Evolutionary conservation across 2,888 invertebrate species (phyloP), one percentile per base, ranked within the genome.

Genomic region (Morpho helenor): DNA sequence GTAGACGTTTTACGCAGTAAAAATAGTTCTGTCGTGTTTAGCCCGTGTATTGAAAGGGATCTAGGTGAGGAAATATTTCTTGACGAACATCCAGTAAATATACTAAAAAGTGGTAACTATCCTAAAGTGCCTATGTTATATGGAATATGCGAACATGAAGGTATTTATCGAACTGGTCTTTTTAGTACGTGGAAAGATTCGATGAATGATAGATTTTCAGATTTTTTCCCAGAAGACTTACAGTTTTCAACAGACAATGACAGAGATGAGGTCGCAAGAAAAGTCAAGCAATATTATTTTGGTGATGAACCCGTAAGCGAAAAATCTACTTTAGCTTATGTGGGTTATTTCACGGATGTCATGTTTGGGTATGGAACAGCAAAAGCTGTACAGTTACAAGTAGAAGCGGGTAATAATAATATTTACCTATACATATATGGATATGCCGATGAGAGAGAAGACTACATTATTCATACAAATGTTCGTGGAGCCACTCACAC

Each of bases 311-410:
- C 68, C 0, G 61, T 83, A 0, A 65, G 51, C 2, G 65, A 70
- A 6, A 65, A 72, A 0, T 74, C 66, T 40, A 60, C 80, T 54
- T 61, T 76, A n/a, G 54, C 54, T 3, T 84, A 68, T 48, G 64
- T 82, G 0, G 66, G 82, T 58, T 84, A 69, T 49, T 79, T 74
- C 48, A 66, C 77, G 3, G 89, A 94, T 89, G 54, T 71, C 0
- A 48, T 72, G 4, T 78, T 82, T 56, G 61, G 64, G 0, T 72
- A 72, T 59, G 62, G 77, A 1, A 69, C 68, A 8, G 49, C 79
- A 5, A 61, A 71, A 58, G 67, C 77, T 0, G 63, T 73, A 0
- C 70, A 72, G 8, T 49, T 76, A 7, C 75, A 77, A 23, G 63
- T 68, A 2, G 68, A 75, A 47, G 71, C 73, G 44, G 78, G 81